Conservation (phyloP, 1,140 invertebrate species). For the Aphelinus atriplicis region DNA sequence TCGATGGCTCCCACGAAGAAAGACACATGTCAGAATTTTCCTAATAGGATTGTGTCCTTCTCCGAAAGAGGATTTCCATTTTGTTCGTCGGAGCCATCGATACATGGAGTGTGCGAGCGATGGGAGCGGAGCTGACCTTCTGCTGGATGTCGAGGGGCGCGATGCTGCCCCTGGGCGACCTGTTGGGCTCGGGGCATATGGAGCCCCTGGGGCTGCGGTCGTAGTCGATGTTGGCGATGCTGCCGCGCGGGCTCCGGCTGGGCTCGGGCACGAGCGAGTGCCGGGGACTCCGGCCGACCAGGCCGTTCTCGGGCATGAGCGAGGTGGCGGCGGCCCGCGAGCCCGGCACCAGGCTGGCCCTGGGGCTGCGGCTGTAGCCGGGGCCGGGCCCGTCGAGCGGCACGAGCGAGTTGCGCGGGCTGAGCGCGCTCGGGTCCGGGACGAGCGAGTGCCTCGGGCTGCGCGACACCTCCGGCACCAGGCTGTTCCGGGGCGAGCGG, state of each 20-base stretch:
- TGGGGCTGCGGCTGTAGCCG: conserved; percentile 71
- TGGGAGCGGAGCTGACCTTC: background rate
- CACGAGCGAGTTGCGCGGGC: conserved; percentile 67
- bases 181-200: conserved; percentile 63
- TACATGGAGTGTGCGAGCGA: too few relatives aligned
- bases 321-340: conserved; percentile 67
- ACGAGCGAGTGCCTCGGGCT: conserved; percentile 64
- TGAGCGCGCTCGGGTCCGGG: conserved; percentile 53
- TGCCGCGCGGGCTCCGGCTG: conserved; percentile 63
- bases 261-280: conserved; percentile 71
- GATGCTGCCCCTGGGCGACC: conserved; percentile 71
- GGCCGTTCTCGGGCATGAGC: conserved; percentile 55
- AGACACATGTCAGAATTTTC: too few relatives aligned
- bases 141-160: conserved; percentile 55
- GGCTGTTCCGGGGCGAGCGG: conserved; percentile 54
- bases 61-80: too few relatives aligned
- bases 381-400: conserved; percentile 54
- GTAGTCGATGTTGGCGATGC: conserved; percentile 62
- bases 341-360: conserved; percentile 71
- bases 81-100: too few relatives aligned
- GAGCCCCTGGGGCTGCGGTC: conserved; percentile 73
- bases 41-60: too few relatives aligned
- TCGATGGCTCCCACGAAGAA: too few relatives aligned
- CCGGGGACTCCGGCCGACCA: conserved; percentile 65
- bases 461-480: conserved; percentile 56